Evolutionary conservation across 1,140 invertebrate species (phyloP), one percentile per base, ranked within the genome.

Genomic region (Stratiolaelaps scimitus): DNA sequence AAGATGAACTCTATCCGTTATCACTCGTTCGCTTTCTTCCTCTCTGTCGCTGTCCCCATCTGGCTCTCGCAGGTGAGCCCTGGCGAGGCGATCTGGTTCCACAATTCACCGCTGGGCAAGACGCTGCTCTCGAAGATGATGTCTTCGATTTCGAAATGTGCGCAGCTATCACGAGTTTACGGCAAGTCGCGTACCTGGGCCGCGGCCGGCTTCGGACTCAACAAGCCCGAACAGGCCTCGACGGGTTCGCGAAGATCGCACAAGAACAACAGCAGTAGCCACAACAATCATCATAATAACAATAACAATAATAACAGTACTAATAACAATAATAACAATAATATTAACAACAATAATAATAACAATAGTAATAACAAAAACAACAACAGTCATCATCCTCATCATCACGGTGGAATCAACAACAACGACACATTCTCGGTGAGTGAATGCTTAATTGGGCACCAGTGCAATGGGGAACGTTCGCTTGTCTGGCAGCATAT

Each of bases 101-200:
- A 68, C 23, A 70, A 70, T 44, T 70, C 69, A 13, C 69, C 69
- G 17, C 65, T 70, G 7, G 69, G 69, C 23, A 70, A 70, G 64
- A 70, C 68, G n/a, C 66, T 70, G 67, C 46, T 70, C 7, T 68
- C 69, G 34, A 70, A 68, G 10, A 70, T 70, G 69, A 70, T 70
- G 69, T 70, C 69, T 13, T 68, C 69, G 26, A 70, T 70, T 29
- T 70, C 69, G 7, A 70, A 70, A 30, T 70, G 69, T 47, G 69
- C 69, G 6, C 40, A 68, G 20, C 43, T 70, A 13, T 67, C 65
- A 44, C 69, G 69, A 40, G 65, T 70, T 34, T 70, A 70, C 65
- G 68, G 67, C 26, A 70, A 70, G 65, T 65, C 68, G 23, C 68
- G 69, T 43, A 69, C 68, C 64, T 66, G 69, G 65, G 69, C 69